Evolutionary conservation across 2,888 invertebrate species (phyloP).

Genomic region (Tolmerus cingulatus): DNA sequence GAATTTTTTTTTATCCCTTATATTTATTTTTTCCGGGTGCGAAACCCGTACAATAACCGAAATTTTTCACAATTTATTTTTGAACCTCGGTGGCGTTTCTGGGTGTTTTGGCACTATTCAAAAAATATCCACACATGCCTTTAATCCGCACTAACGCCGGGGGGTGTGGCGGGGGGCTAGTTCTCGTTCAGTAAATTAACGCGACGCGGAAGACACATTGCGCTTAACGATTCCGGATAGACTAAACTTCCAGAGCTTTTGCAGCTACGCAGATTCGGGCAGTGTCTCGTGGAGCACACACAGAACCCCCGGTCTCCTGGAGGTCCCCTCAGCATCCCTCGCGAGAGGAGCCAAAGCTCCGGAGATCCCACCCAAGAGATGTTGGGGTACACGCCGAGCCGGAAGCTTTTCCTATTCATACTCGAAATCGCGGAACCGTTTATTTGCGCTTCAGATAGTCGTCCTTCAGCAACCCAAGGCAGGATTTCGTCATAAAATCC

Average conservation of each 20-base stretch:
- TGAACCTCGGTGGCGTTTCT: background rate
- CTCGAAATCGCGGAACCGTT: background rate
- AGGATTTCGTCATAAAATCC: background rate
- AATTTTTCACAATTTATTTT: background rate
- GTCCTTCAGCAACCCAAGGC: background rate
- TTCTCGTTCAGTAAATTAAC: slow-evolving; percentile 22
- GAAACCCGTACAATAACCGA: background rate
- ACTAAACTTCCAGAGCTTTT: slow-evolving; percentile 41
- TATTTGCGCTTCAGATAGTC: background rate
- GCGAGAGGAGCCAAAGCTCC: slow-evolving; percentile 13
- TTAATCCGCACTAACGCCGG: background rate
- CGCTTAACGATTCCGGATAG: slow-evolving; percentile 47
- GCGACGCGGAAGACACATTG: slow-evolving; percentile 44
- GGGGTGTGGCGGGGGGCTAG: slow-evolving; percentile 28
- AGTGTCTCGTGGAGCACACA: background rate
- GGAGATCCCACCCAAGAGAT: background rate
- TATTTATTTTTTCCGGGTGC: background rate
- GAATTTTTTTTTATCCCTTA: background rate
- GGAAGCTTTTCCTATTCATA: slow-evolving; percentile 6
- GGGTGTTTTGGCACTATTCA: background rate
- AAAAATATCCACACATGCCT: background rate
- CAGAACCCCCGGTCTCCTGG: background rate
- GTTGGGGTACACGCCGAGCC: background rate
- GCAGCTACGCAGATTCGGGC: slow-evolving; percentile 36
- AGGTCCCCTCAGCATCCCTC: background rate